phyloP scores from a whole-genome alignment of 2,888 invertebrate species.

The Lymantria monacha region DNA sequence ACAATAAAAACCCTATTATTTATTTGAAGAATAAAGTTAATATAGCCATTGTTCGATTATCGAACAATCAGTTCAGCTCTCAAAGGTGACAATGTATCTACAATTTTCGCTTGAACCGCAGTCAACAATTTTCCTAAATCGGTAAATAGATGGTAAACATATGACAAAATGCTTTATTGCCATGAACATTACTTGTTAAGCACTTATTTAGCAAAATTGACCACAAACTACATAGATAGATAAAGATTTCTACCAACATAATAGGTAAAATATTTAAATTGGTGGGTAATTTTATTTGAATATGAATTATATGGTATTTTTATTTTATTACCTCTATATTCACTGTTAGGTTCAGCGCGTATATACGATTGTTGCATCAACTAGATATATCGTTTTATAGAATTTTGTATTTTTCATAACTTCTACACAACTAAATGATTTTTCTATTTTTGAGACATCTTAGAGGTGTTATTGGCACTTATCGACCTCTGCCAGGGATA shows the following conservation, averaged over 20 bases:
- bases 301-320: constrained; percentile 1
- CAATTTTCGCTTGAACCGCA: constrained; percentile 31
- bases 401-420: too few species aligned
- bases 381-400: too few species aligned
- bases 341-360: too few species aligned
- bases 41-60: constrained; percentile 19
- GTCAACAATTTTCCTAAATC: constrained; percentile 30
- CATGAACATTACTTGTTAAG: constrained; percentile 9
- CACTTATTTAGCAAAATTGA: constrained; percentile 8
- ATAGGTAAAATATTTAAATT: constrained; percentile 10
- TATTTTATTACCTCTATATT: constrained; percentile 1
- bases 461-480: too few species aligned
- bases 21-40: constrained; percentile 4
- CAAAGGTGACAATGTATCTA: constrained; percentile 29
- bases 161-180: constrained; percentile 28
- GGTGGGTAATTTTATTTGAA: constrained; percentile 1
- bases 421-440: too few species aligned
- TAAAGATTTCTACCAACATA: neutral
- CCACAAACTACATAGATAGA: constrained; percentile 1
- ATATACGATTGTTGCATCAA: too few species aligned
- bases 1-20: constrained; percentile 1
- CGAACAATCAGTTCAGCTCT: constrained; percentile 5
- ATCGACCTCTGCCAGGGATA: too few species aligned
- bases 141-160: constrained; percentile 29
- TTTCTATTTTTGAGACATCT: too few species aligned